Evolutionary conservation across 1,140 invertebrate genomes (phyloP), one percentile per base, ranked within the genome.

Genomic region (Cataglyphis hispanica): DNA sequence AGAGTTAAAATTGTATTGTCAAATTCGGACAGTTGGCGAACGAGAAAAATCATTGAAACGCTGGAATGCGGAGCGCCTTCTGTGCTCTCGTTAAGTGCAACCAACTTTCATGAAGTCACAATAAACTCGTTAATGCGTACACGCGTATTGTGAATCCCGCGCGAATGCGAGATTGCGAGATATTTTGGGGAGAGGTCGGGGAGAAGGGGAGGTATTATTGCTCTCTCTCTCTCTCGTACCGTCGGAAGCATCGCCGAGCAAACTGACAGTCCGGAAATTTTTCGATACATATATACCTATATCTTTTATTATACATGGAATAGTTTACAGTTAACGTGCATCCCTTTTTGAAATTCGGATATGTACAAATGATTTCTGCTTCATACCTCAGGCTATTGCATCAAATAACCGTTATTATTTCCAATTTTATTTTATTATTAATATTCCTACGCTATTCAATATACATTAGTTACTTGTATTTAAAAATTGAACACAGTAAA

Each of bases 1-100:
- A 83, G 50, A 83, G 78, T 43, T 60, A 31, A 83, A 83, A 83
- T 83, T 74, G 53, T 83, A 67, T 80, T 43, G 75, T 80, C 60
- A 67, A 76, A 85, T 85, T 85, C n/a, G 61, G 50, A 66, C 74
- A 25, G 27, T 40, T 22, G n/a, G 46, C 25, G 37, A n/a, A 61
- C 50, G 27, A 50, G 46, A 66, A 81, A 80, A 85, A 85, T 80
- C 37, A 37, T 80, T 40, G 60, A 80, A 56, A 53, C 19, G 37
- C 19, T 37, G 67, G 31, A 27, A 13, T 7, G n/a, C 25, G 67
- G 25, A 34, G 37, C 67, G 67, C 67, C 78, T 83, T 83, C 78
- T 60, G 37, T 60, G 25, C 34, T 74, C 19, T 27, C 67, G 78
- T 72, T 83, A 83, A 83, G 67, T 83, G 78, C 31, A 43, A 60